phyloP scores from a whole-genome alignment of 2,113 vertebrate species.

The Clarias magur region DNA sequence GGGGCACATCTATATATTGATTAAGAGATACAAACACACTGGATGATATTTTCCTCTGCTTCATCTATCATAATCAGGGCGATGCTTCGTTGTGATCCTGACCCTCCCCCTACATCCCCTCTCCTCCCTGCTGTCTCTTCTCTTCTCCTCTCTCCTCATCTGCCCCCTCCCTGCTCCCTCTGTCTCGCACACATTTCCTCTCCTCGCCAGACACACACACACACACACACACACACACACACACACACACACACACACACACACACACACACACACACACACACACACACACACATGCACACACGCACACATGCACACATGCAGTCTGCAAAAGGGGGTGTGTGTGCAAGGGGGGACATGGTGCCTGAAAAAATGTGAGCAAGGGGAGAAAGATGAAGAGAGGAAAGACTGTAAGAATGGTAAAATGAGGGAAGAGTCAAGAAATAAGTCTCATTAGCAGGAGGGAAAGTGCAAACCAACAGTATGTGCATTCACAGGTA shows the following conservation, averaged over 20 bases:
- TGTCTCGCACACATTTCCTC: constrained; percentile 52
- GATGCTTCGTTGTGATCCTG: constrained; percentile 73
- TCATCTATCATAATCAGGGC: constrained; percentile 68
- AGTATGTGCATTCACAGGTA: constrained; percentile 48
- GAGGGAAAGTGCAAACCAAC: constrained; percentile 43
- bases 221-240: constrained; percentile 10
- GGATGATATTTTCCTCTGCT: constrained; percentile 66
- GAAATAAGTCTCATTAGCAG: constrained; percentile 36
- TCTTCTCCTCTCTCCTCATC: constrained; percentile 66
- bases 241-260: constrained; percentile 24
- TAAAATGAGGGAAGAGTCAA: constrained; percentile 56
- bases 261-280: constrained; percentile 39
- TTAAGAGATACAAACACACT: constrained; percentile 62
- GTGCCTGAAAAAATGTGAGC: constrained; percentile 65
- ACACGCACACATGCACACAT: constrained; percentile 47
- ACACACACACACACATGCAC: neutral
- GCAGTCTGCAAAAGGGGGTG: constrained; percentile 61
- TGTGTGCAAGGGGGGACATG: constrained; percentile 58
- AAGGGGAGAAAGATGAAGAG: constrained; percentile 37
- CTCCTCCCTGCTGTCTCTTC: constrained; percentile 62
- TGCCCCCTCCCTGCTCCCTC: constrained; percentile 58
- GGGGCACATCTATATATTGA: constrained; percentile 63
- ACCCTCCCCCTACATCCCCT: constrained; percentile 69
- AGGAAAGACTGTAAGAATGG: constrained; percentile 58
- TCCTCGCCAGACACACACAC: constrained; percentile 44